Base-by-base conservation (phyloP, 2,113 vertebrate species). In the Atrichornis clamosus region DNA sequence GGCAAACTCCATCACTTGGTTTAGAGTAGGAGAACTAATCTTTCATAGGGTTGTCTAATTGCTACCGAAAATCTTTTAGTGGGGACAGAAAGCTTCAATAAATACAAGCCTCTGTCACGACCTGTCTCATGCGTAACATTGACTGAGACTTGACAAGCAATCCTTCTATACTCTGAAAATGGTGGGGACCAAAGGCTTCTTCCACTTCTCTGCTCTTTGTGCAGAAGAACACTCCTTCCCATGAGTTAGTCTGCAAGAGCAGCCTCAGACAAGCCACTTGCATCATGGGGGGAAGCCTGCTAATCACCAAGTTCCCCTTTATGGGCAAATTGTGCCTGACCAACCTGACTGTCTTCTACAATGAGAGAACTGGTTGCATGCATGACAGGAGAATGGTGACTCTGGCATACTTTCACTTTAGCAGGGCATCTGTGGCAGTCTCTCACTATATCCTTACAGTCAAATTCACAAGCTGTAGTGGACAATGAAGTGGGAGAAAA, bases 71-170 rank as follows among this genome's bases (percentile, higher is more conserved):
- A 73, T n/a, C 13, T 23, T 64, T 82, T n/a, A 62, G 8, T 5
- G 4, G 22, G 21, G 9, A 60, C 4, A 85, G 20, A 23, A 69
- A 9, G n/a, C 17, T 52, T 33, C 19, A 47, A 42, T 35, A 32
- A 80, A 77, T 9, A 4, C 23, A 67, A 72, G 11, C 11, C 7
- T 73, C 39, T 35, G 3, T 37, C 13, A 52, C 35, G 16, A 39
- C 5, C 16, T 47, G 18, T 59, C n/a, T 55, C 9, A 6, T 16
- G 52, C 0, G 0, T 75, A 69, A 49, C 32, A 37, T 5, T 10
- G 26, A n/a, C 20, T 69, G 18, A 83, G 11, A 64, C 42, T 22
- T 52, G 27, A 44, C 39, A 81, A 79, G 27, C 7, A 11, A 64
- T 82, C 22, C 28, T 65, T 63, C 27, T 44, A 3, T 9, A 24